A percentile compares a stretch with the other conserved stretches of the same genome.
These are phyloP conservation scores for Nothoprocta perdicaria DNA, from an alignment of 2,113 vertebrate genomes.

Conservation along the genomic window DNA sequence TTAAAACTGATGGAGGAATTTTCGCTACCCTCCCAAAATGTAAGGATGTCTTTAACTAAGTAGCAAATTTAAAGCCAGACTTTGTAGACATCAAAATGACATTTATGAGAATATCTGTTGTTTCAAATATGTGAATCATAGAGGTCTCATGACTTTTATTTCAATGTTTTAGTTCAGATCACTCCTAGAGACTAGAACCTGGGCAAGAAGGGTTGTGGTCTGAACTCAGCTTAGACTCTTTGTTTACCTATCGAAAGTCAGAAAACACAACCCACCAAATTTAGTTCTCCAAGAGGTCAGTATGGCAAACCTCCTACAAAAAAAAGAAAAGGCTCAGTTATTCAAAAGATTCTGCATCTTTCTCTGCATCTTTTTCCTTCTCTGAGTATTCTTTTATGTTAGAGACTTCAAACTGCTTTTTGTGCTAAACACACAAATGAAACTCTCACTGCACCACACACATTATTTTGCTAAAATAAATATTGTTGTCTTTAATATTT, in stretches of 20 bases:
- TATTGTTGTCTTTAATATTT: conserved; percentile 69
- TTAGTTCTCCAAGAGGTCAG: background rate
- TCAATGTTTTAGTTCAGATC: background rate
- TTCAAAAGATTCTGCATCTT: background rate
- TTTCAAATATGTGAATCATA: background rate
- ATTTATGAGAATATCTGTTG: background rate
- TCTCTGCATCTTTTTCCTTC: background rate
- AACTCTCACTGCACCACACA: conserved; percentile 37
- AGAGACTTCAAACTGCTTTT: background rate
- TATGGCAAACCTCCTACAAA: background rate
- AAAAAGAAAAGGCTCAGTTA: background rate
- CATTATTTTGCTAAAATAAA: conserved; percentile 64
- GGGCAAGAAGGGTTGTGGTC: background rate
- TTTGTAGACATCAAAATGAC: background rate
- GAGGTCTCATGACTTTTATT: background rate
- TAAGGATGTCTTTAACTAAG: background rate
- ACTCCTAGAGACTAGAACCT: background rate
- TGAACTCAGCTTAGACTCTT: background rate
- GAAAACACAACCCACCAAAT: background rate
- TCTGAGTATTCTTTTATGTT: conserved; percentile 27
- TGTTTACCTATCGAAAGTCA: background rate
- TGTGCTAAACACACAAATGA: conserved; percentile 47
- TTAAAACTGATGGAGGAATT: background rate
- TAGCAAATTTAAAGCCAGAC: background rate
- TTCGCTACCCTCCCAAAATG: background rate